Evolutionary conservation across 2,797 vertebrate species (phyloP).

Genomic region (Schizothorax lantsangensis): DNA sequence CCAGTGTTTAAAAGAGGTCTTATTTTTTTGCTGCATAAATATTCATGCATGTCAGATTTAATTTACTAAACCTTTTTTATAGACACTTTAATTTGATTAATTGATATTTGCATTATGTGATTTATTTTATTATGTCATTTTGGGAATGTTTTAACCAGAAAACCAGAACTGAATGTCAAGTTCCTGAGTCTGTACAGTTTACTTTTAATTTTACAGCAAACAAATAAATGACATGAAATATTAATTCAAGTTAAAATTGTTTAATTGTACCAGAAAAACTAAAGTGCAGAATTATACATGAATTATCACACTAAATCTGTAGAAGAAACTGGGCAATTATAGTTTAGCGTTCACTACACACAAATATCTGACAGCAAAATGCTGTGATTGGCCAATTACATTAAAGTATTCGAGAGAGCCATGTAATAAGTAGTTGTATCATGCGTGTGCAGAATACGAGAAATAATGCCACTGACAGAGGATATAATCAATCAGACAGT

Average conservation of each 20-base stretch:
- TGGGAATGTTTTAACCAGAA: background rate
- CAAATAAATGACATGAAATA: background rate
- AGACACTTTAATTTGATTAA: background rate
- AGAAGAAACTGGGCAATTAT: background rate
- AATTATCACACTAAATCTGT: background rate
- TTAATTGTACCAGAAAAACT: background rate
- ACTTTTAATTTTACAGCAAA: background rate
- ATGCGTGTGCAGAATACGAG: background rate
- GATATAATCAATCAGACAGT: conserved; percentile 46
- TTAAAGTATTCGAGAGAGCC: background rate
- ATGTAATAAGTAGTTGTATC: conserved; percentile 11
- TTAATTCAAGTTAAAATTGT: background rate
- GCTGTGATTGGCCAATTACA: background rate
- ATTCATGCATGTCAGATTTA: background rate
- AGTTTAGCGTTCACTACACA: background rate
- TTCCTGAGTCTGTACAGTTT: background rate
- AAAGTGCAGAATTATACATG: background rate
- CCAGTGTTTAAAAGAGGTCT: background rate
- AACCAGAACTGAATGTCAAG: background rate
- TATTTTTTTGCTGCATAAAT: background rate
- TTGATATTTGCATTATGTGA: background rate
- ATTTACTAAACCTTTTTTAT: conserved; percentile 1
- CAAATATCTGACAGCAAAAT: background rate
- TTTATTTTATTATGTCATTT: background rate
- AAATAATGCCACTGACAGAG: conserved; percentile 36